Evolutionary conservation across 2,888 invertebrate genomes (phyloP), one percentile per base, ranked within the genome.

Genomic region (Drosophila merina): DNA sequence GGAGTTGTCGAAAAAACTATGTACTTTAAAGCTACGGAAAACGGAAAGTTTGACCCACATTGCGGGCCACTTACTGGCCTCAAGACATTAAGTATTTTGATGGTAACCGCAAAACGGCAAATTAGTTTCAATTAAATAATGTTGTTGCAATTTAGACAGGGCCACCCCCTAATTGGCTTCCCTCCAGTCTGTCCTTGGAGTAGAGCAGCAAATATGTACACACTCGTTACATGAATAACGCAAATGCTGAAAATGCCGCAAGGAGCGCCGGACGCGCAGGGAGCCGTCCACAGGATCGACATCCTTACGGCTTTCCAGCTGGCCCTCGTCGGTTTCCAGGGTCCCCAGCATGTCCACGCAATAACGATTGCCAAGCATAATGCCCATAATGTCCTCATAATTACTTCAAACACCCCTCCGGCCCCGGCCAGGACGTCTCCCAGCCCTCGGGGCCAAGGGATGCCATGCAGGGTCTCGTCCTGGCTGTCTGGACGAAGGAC

Each of bases 41-140:
- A n/a, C n/a, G 30, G n/a, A 31, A 10, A 38, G 63, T n/a, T 54
- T 40, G 50, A 73, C 73, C 50, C 74, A 72, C 20, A 42, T 72
- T 36, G 36, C 7, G 49, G 30, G 31, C 69, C 60, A 50, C 48
- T 54, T 9, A 25, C 42, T 57, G 70, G 49, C 28, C 62, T 30
- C 40, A 25, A 33, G 7, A 52, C 47, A 66, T 86, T 72, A 79
- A 72, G 79, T 74, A 86, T 88, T 83, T 80, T 76, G 78, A 72
- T 77, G 87, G 70, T 48, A 58, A 70, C 80, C 84, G 69, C 88
- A 88, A 83, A 88, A 84, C 72, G 81, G 79, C 74, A 85, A 88
- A 90, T 90, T 90, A 90, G 89, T 89, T 89, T 90, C 89, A 89
- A 89, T 89, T 90, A 90, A 79, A 88, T 88, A 83, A 88, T 88